Base-by-base conservation (phyloP, 2,888 invertebrate species). In the Odontothrips loti region DNA sequence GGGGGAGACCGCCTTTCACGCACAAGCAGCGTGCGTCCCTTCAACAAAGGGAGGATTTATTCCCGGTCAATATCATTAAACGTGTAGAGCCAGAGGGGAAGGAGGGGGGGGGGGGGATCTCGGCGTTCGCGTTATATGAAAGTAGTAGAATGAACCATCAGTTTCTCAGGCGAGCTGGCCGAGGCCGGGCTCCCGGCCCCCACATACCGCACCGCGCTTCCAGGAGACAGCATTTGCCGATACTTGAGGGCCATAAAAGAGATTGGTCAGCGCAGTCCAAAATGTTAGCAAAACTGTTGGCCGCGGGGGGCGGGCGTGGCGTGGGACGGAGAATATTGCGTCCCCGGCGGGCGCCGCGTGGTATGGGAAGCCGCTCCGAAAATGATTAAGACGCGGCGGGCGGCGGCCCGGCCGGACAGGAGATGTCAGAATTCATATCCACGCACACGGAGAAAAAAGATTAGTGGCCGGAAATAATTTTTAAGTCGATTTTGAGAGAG, bases 51-150 rank as follows among this genome's bases (percentile, higher is more conserved):
- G 23, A 23, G 68, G 68, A 68, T 68, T 68, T 68, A 68, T 68
- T 68, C 68, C 68, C 68, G 68, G 68, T 68, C 68, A 68, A 68
- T 68, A 68, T 68, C 68, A 68, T 68, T 68, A 68, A 68, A 68
- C 68, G 20, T 68, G 68, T 23, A 68, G 11, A 23, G 23, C 9
- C 9, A 68, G 23, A 23, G 68, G 68, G 9, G n/a, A 6, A 23
- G 23, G 51, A 6, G 9, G 68, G 23, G 68, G 68, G 51, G 51
- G 9, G 6, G 51, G 20, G 51, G 51, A 51, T 51, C 15, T 20
- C 15, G 51, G 51, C 15, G 15, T 10, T 17, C 51, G 15, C 51
- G 51, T 51, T 51, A 51, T 51, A 51, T 51, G 51, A 51, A 51
- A 51, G 51, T 51, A 20, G 51, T 10, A 51, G 51, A 51, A 51